phyloP scores from a whole-genome alignment of 2,888 invertebrate species.

The Aricia artaxerxes region DNA sequence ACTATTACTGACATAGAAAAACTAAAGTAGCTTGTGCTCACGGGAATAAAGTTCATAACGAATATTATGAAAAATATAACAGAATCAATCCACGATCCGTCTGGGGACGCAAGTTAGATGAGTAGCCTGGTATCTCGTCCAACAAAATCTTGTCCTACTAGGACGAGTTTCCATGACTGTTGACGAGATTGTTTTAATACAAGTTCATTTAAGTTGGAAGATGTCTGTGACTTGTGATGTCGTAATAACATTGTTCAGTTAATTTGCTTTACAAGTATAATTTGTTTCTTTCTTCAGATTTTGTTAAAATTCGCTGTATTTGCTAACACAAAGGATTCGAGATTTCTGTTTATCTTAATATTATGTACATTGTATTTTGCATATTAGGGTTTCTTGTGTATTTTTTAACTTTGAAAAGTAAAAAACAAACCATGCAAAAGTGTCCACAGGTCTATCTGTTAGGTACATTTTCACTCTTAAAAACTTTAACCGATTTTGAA shows the following conservation, averaged over 20 bases:
- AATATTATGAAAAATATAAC: slow-evolving; percentile 37
- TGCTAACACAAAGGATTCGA: neutral
- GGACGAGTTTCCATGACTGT: slow-evolving; percentile 3
- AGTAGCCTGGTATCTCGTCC: neutral
- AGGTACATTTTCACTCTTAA: too few species aligned
- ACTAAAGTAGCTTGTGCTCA: neutral
- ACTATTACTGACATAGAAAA: neutral
- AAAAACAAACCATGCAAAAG: too few species aligned
- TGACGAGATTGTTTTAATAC: slow-evolving; percentile 26
- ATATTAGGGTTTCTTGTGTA: neutral
- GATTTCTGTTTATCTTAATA: neutral
- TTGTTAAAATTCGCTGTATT: neutral
- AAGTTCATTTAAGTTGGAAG: slow-evolving; percentile 39
- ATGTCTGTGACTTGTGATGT: slow-evolving; percentile 24
- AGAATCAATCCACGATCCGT: slow-evolving; percentile 36
- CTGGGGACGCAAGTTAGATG: slow-evolving; percentile 38
- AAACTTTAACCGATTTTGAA: too few species aligned
- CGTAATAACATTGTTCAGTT: slow-evolving; percentile 42
- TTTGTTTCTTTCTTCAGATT: neutral
- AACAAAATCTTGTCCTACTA: neutral
- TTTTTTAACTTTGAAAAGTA: neutral
- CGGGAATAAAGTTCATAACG: slow-evolving; percentile 26
- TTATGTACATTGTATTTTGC: too few species aligned
- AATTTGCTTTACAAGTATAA: slow-evolving; percentile 35
- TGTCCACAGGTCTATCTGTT: too few species aligned